A percentile compares a stretch with the other conserved stretches of the same genome.
Conservation (phyloP, 2,888 invertebrate species). For the Caenorhabditis sp. region DNA sequence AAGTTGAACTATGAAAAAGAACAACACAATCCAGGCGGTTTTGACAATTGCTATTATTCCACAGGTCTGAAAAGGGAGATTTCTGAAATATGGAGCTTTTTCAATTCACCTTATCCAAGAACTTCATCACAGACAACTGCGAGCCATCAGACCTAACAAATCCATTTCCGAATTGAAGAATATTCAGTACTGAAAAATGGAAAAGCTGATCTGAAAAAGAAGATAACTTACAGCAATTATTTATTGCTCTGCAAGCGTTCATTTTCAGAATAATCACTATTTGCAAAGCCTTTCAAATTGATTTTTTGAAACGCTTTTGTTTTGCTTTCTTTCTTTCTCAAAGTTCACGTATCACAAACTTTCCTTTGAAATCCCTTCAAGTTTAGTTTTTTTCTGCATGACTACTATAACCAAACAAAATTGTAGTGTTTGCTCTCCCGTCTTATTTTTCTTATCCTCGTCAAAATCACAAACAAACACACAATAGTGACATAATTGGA, state of each 20-base stretch:
- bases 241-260: slow-evolving; percentile 43
- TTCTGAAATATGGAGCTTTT: not conserved
- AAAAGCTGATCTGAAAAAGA: not conserved
- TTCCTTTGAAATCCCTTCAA: not conserved
- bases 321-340: not conserved
- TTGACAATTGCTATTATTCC: slow-evolving; percentile 7
- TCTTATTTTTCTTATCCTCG: no score
- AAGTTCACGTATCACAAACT: not conserved
- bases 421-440: slow-evolving; percentile 17
- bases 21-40: slow-evolving; percentile 29
- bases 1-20: slow-evolving; percentile 28
- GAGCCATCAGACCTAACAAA: not conserved
- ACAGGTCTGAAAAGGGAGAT: slow-evolving; percentile 11
- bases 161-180: slow-evolving; percentile 8
- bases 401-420: slow-evolving; percentile 27
- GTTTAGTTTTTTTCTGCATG: not conserved
- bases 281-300: not conserved
- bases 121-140: slow-evolving; percentile 7
- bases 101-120: slow-evolving; percentile 7
- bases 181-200: slow-evolving; percentile 9
- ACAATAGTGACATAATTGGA: slow-evolving; percentile 60
- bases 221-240: slow-evolving; percentile 33
- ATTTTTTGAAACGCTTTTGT: not conserved
- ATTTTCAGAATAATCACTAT: slow-evolving; percentile 7
- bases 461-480: slow-evolving; percentile 51